Conservation (phyloP, 2,888 invertebrate species). For the Synanthedon andrenaeformis region DNA sequence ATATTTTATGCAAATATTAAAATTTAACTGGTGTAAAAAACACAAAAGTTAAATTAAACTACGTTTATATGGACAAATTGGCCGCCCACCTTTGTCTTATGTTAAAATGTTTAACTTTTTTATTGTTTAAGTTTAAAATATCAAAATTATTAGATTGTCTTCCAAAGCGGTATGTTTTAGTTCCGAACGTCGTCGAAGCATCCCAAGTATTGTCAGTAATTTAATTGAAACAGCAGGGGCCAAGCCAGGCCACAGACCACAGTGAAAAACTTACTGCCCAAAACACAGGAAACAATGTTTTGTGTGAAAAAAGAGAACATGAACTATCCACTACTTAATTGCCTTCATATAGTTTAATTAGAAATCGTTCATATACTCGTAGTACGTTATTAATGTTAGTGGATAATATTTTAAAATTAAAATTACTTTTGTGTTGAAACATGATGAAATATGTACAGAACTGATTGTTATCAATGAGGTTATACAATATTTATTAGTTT, state of each 20-base stretch:
- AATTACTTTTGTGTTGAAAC: neutral
- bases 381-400: slow-evolving; percentile 49
- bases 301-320: slow-evolving; percentile 44
- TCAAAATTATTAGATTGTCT: slow-evolving; percentile 26
- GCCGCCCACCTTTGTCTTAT: too few species aligned
- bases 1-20: too few species aligned
- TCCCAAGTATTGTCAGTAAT: slow-evolving; percentile 66
- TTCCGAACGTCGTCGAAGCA: slow-evolving; percentile 49
- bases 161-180: slow-evolving; percentile 49
- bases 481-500: too few species aligned
- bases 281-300: slow-evolving; percentile 60
- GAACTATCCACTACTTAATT: slow-evolving; percentile 54
- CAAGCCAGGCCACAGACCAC: slow-evolving; percentile 28
- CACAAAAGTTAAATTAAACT: too few species aligned
- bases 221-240: slow-evolving; percentile 69
- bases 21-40: too few species aligned
- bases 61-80: too few species aligned
- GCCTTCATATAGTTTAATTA: slow-evolving; percentile 59
- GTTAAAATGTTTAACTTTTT: too few species aligned
- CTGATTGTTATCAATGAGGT: too few species aligned
- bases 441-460: too few species aligned
- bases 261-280: slow-evolving; percentile 27
- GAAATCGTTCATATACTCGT: slow-evolving; percentile 32
- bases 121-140: slow-evolving; percentile 13
- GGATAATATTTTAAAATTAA: slow-evolving; percentile 6